A percentile compares a stretch with the other conserved stretches of the same genome.
Evolutionary conservation across 2,113 vertebrate genomes (phyloP).

Genomic region (Semicossyphus pulcher): DNA sequence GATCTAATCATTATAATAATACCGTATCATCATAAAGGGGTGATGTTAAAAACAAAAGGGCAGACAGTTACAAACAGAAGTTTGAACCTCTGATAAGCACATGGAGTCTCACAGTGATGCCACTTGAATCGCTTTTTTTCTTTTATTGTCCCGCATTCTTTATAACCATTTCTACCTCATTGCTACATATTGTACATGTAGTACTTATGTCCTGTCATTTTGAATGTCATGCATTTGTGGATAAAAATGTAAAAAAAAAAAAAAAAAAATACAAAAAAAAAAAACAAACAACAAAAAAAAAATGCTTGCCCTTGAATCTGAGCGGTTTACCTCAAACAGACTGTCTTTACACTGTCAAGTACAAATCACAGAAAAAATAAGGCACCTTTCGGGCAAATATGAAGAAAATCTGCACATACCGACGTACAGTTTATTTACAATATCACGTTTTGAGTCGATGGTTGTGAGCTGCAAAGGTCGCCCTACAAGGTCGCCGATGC

Average conservation of each 20-base stretch:
- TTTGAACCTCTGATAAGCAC: constrained; percentile 75
- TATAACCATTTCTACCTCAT: constrained; percentile 99
- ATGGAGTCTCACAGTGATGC: constrained; percentile 54
- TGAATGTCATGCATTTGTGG: constrained; percentile 97
- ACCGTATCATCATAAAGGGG: constrained; percentile 33
- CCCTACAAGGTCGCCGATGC: constrained; percentile 86
- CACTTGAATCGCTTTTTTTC: constrained; percentile 51
- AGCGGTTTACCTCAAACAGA: constrained; percentile 99
- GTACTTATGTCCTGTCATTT: constrained; percentile 98
- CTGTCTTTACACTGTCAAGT: constrained; percentile 96
- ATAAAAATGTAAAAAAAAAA: constrained; percentile 64
- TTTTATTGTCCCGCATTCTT: constrained; percentile 89
- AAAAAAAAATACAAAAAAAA: constrained; percentile 54
- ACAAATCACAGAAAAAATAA: constrained; percentile 88
- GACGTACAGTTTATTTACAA: constrained; percentile 88
- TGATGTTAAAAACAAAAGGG: constrained; percentile 37
- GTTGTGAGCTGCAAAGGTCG: constrained; percentile 90
- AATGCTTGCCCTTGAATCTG: constrained; percentile 92
- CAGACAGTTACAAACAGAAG: constrained; percentile 49
- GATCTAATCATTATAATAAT: too few relatives aligned
- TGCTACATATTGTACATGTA: constrained; percentile 99
- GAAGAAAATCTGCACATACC: constrained; percentile 87
- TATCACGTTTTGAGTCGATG: constrained; percentile 85
- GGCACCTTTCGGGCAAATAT: constrained; percentile 86
- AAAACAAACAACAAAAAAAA: too few relatives aligned